These are phyloP conservation scores for Mercenaria mercenaria DNA, from an alignment of 1,140 invertebrate species.

Conservation along the genomic window DNA sequence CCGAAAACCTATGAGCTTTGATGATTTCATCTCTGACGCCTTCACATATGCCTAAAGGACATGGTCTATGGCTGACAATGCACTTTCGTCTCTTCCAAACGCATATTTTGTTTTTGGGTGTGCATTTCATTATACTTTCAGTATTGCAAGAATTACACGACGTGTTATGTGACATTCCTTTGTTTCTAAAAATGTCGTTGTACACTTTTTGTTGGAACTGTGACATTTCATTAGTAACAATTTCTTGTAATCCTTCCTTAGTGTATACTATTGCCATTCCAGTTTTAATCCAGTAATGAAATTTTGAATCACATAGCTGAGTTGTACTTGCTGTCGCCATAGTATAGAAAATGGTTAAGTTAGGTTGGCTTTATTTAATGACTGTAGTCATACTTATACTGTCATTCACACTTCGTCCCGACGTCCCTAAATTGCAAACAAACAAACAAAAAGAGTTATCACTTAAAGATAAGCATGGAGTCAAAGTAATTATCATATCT, in stretches of 20 bases:
- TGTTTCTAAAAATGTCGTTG: not conserved
- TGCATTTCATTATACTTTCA: not conserved
- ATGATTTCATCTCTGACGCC: not conserved
- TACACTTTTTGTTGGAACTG: not conserved
- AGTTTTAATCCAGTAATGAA: not conserved
- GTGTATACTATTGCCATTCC: not conserved
- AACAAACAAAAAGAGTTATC: too few species aligned
- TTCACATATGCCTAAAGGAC: not conserved
- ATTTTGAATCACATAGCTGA: not conserved
- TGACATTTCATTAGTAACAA: not conserved
- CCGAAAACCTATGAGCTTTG: not conserved
- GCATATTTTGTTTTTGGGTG: not conserved
- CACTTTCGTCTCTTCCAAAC: not conserved
- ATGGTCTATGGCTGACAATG: not conserved
- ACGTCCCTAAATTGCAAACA: too few species aligned
- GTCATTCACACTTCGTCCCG: too few species aligned
- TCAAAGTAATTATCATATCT: too few species aligned
- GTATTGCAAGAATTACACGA: not conserved
- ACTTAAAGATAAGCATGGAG: too few species aligned
- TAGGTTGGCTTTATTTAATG: too few species aligned
- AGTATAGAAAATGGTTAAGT: too few species aligned
- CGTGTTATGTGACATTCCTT: not conserved
- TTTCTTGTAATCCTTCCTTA: not conserved
- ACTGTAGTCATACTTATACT: too few species aligned
- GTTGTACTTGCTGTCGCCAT: not conserved